These are phyloP conservation scores for Heliocidaris erythrogramma DNA, from an alignment of 35 echinoderm and acorn worm genomes.

Conservation along the genomic window DNA sequence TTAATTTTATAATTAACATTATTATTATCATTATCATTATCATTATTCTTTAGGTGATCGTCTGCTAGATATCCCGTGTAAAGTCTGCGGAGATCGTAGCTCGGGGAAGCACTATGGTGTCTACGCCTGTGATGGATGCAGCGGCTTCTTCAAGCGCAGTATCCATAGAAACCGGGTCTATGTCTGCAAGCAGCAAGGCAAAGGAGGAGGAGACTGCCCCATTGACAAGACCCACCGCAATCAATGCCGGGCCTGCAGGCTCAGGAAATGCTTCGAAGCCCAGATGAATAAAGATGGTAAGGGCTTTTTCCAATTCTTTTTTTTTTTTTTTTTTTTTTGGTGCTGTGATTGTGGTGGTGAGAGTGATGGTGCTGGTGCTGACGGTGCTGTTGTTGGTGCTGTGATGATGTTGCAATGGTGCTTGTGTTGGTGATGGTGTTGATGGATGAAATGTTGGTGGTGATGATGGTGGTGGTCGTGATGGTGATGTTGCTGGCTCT, in stretches of 20 bases:
- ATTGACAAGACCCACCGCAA: conserved; percentile 98
- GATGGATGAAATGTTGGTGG: too few relatives aligned
- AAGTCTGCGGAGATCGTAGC: conserved; percentile 95
- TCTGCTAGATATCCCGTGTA: conserved; percentile 94
- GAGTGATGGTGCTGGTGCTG: too few relatives aligned
- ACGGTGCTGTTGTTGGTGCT: too few relatives aligned
- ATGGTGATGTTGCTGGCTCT: too few relatives aligned
- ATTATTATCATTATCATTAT: too few relatives aligned
- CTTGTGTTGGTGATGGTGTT: background rate
- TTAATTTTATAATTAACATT: too few relatives aligned
- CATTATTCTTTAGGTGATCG: conserved; percentile 57
- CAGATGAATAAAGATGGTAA: conserved; percentile 99
- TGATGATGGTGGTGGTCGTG: too few relatives aligned
- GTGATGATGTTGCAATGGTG: too few relatives aligned
- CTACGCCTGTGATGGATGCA: conserved; percentile 97
- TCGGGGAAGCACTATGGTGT: conserved; percentile 99
- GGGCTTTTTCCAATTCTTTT: background rate
- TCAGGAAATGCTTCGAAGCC: conserved; percentile 91
- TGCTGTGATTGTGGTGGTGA: too few relatives aligned
- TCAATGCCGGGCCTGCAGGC: conserved; percentile 93
- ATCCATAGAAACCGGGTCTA: conserved; percentile 86
- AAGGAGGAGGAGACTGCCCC: conserved; percentile 77
- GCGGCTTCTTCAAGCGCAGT: conserved; percentile 97
- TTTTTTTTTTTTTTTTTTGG: too few relatives aligned
- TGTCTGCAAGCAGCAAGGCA: conserved; percentile 78